phyloP scores from a whole-genome alignment of 92 coral and sea anemone genomes.

The Epizoanthus rinbou region DNA sequence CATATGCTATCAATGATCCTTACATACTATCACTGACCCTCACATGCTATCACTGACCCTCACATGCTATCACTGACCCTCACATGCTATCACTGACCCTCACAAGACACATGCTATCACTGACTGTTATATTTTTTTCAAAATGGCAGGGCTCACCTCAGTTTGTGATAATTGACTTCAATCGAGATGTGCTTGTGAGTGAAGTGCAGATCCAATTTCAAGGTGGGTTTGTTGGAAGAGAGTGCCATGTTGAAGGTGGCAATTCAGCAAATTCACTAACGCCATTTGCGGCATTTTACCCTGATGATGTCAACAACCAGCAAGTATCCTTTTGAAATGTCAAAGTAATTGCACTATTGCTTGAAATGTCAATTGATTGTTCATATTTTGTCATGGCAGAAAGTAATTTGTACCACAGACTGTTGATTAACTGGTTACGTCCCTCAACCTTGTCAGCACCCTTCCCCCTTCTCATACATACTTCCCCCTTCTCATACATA shows the following conservation, averaged over 20 bases:
- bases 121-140: background rate
- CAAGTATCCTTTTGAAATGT: constrained; percentile 75
- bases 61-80: too few relatives aligned
- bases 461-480: too few relatives aligned
- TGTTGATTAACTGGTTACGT: too few relatives aligned
- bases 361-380: background rate
- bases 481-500: too few relatives aligned
- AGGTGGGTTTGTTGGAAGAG: constrained; percentile 87
- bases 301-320: constrained; percentile 69
- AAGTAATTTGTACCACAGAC: too few relatives aligned
- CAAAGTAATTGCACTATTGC: background rate
- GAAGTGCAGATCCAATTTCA: constrained; percentile 75
- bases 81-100: too few relatives aligned
- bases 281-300: constrained; percentile 72
- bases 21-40: too few relatives aligned
- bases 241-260: constrained; percentile 76
- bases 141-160: constrained; percentile 78
- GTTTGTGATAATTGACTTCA: constrained; percentile 69
- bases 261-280: constrained; percentile 58
- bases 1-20: too few relatives aligned
- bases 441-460: too few relatives aligned
- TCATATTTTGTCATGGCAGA: too few relatives aligned
- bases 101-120: too few relatives aligned
- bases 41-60: too few relatives aligned
- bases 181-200: constrained; percentile 55